Percentiles rank a stretch among this genome's conserved stretches.
These are phyloP conservation scores for Zosterops pallidus DNA, from an alignment of 2,113 vertebrate species.

Conservation along the genomic window DNA sequence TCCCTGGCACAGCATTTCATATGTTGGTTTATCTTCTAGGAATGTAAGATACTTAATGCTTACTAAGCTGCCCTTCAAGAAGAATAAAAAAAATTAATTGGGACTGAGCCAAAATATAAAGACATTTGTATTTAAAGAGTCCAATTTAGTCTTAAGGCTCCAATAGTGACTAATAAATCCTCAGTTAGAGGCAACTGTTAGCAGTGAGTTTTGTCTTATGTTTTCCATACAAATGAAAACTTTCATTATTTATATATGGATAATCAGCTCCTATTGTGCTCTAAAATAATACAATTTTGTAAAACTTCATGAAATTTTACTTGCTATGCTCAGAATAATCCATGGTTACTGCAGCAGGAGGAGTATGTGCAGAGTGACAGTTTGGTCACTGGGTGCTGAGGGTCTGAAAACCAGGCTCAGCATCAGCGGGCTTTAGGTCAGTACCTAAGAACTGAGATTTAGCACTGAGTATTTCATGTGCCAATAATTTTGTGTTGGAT, in stretches of 20 bases:
- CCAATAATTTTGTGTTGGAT: not conserved
- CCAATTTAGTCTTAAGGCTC: not conserved
- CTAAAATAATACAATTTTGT: not conserved
- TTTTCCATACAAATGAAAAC: not conserved
- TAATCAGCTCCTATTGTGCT: not conserved
- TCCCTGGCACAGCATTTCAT: not conserved
- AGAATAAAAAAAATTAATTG: conserved; percentile 23
- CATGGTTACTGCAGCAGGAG: not conserved
- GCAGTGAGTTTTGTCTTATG: not conserved
- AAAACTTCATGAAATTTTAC: not conserved
- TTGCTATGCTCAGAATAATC: not conserved
- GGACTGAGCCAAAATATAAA: not conserved
- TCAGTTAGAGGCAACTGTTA: not conserved
- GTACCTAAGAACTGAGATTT: not conserved
- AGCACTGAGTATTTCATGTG: not conserved
- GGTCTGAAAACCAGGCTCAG: not conserved
- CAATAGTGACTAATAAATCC: not conserved
- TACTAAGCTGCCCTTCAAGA: conserved; percentile 13
- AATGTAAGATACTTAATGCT: not conserved
- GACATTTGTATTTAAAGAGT: not conserved
- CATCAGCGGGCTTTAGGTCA: not conserved
- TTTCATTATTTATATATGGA: not conserved
- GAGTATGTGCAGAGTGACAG: not conserved
- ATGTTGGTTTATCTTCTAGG: not conserved
- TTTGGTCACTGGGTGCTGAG: not conserved